Base-by-base conservation (phyloP, 2,797 vertebrate genomes). In the Delichon dasypus region DNA sequence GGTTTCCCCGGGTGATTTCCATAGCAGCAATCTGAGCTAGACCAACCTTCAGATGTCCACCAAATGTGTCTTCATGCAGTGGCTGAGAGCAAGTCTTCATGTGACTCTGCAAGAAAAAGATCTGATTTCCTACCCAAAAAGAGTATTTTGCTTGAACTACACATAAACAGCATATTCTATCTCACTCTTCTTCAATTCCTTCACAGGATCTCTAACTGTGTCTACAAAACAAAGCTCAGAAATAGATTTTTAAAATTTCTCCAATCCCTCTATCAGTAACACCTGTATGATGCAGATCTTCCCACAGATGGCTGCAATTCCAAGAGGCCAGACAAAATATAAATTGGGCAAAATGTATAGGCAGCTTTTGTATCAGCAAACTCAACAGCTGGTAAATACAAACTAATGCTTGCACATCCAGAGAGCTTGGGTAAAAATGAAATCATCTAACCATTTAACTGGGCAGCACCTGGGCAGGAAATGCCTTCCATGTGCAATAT, bases 41-140 rank as follows among this genome's bases (percentile, higher is more conserved):
- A 45, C 99, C 99, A 73, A 99, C 99, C 98, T 99, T 99, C 90
- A 99, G 98, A 95, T 99, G 99, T 53, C 99, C 99, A 27, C 99
- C 99, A 64, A 99, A 99, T 1, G 99, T 99, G 89, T 99, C 99
- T 96, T 99, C 99, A 20, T 99, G 99, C 86, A 99, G 97, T 9
- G 99, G 99, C 96, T 99, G 99, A 93, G 99, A 99, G 94, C 99
- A 99, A 13, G 99, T 99, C 98, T 99, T 99, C 99, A 99, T 99
- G 97, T 99, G 99, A 97, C 98, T 99, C 99, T 99, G 95, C 57
- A 96, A 96, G 85, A 38, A 76, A 95, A 97, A 93, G 57, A 89
- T 78, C 30, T 77, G 36, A 93, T 85, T 94, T 93, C 16, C 48
- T 71, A 93, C 29, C 74, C 7, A 3, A 64, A 68, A 61, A 38